Conservation (phyloP, 37 sponge, comb jelly and placozoan genomes). For the Bolinopsis microptera region DNA sequence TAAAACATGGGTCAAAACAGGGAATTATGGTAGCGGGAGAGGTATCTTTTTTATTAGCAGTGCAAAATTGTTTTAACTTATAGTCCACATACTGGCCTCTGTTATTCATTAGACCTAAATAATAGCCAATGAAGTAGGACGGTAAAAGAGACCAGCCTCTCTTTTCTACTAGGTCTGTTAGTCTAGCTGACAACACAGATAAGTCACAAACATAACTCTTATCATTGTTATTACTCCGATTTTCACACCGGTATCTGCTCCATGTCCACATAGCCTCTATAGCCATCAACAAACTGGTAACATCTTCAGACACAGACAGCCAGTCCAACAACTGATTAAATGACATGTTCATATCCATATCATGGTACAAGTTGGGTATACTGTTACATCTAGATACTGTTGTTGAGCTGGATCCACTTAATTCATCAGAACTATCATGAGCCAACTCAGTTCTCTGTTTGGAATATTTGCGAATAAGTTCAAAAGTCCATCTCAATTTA, state of each 20-base stretch:
- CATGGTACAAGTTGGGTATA: constrained; percentile 2
- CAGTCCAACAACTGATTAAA: not conserved
- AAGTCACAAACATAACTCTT: not conserved
- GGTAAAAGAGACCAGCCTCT: not conserved
- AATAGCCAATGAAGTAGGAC: not conserved
- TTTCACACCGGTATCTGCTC: not conserved
- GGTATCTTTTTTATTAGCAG: not conserved
- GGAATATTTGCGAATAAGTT: not conserved
- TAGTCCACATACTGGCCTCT: not conserved
- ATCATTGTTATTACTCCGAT: not conserved
- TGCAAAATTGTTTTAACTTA: not conserved
- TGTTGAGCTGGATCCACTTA: too few species aligned
- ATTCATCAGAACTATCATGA: not conserved
- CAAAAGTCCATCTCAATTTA: not conserved
- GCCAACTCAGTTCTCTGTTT: not conserved
- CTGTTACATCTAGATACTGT: too few species aligned
- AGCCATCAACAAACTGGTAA: not conserved
- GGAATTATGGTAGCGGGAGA: not conserved
- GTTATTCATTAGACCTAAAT: not conserved
- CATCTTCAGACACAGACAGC: not conserved
- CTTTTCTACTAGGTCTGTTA: not conserved
- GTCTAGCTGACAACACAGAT: not conserved
- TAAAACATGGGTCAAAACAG: not conserved
- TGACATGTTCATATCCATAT: not conserved
- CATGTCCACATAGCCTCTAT: not conserved